Evolutionary conservation across 2,113 vertebrate genomes (phyloP).

Genomic region (Tauraco erythrolophus): DNA sequence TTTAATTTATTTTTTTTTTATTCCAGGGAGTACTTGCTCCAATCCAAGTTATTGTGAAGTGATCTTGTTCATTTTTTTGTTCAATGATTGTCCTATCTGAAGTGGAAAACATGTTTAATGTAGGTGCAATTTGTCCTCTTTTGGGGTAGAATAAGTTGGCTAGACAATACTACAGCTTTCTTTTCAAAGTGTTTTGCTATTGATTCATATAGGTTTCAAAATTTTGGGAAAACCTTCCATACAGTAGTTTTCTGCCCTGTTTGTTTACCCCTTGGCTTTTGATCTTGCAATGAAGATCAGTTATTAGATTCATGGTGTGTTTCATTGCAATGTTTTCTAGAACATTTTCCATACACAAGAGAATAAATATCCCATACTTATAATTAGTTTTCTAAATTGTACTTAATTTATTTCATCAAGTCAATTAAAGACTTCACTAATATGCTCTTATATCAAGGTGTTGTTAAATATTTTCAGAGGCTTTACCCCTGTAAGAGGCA

Average conservation of each 20-base stretch:
- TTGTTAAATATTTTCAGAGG: neutral
- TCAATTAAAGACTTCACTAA: neutral
- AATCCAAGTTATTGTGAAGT: neutral
- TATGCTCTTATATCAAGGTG: neutral
- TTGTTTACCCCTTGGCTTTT: neutral
- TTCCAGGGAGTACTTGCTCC: neutral
- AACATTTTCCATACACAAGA: neutral
- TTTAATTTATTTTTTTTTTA: neutral
- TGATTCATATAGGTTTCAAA: neutral
- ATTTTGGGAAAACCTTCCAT: neutral
- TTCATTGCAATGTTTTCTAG: neutral
- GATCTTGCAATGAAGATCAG: neutral
- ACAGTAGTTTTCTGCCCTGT: neutral
- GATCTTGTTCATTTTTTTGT: neutral
- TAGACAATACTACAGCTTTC: neutral
- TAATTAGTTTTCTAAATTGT: neutral
- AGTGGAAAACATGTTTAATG: neutral
- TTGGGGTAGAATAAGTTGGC: neutral
- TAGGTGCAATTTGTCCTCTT: neutral
- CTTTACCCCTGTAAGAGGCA: neutral
- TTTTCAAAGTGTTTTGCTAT: neutral
- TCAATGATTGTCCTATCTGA: neutral
- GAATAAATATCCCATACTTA: neutral
- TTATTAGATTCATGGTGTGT: neutral
- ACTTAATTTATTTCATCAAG: neutral